Conservation (phyloP, 2,797 vertebrate genomes). For the Serranus cabrilla region DNA sequence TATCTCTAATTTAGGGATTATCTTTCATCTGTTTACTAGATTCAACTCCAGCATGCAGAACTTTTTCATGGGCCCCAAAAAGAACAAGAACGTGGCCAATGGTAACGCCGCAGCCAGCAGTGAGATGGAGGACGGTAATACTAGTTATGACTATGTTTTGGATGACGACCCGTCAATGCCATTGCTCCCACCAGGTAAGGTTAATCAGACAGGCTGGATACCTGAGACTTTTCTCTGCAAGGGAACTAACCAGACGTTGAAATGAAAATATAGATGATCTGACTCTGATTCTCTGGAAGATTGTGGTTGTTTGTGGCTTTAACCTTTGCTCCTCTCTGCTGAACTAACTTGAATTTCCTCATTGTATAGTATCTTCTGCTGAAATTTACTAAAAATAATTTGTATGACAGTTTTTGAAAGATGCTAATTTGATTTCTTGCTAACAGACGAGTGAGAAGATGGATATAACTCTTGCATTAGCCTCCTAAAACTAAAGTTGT, state of each 20-base stretch:
- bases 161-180: constrained; percentile 91
- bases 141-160: constrained; percentile 88
- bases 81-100: constrained; percentile 91
- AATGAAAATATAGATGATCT: background rate
- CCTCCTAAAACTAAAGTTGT: background rate
- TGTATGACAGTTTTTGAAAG: background rate
- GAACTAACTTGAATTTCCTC: constrained; percentile 24
- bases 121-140: constrained; percentile 98
- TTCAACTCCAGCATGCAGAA: constrained; percentile 94
- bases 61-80: constrained; percentile 88
- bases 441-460: background rate
- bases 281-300: constrained; percentile 36
- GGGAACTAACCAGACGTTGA: background rate
- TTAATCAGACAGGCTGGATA: constrained; percentile 94
- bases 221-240: constrained; percentile 17
- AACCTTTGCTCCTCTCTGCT: constrained; percentile 41
- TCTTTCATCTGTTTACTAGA: constrained; percentile 76
- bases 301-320: constrained; percentile 56
- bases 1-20: constrained; percentile 40
- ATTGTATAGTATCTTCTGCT: constrained; percentile 25
- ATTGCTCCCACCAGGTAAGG: constrained; percentile 93
- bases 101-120: constrained; percentile 91
- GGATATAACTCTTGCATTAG: background rate
- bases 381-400: background rate
- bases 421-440: constrained; percentile 5